These are phyloP conservation scores for Huso huso DNA, from an alignment of 2,797 vertebrate genomes.

Conservation along the genomic window DNA sequence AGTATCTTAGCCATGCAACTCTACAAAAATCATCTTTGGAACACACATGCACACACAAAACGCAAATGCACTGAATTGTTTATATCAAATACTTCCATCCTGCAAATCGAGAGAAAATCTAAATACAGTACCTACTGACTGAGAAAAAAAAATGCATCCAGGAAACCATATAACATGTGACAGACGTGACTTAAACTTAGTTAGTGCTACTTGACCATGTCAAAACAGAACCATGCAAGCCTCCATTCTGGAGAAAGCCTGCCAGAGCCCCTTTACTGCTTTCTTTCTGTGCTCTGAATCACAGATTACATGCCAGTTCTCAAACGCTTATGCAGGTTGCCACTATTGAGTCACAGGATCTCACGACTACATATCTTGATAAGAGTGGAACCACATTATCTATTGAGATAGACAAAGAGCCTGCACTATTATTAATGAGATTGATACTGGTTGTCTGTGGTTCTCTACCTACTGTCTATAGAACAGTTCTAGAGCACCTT, in stretches of 20 bases:
- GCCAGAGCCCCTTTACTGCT: not conserved
- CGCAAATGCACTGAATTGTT: not conserved
- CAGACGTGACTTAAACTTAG: slow-evolving; percentile 7
- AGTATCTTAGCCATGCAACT: not conserved
- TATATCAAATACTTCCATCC: not conserved
- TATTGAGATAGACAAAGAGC: no score
- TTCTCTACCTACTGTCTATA: no score
- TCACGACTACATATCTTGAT: no score
- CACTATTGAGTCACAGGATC: no score
- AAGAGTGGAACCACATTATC: no score
- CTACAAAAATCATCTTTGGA: not conserved
- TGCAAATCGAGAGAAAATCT: slow-evolving; percentile 4
- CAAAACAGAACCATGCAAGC: not conserved
- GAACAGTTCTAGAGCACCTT: no score
- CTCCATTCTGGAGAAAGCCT: not conserved
- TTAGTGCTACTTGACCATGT: not conserved
- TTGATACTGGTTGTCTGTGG: no score
- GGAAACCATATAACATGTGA: slow-evolving; percentile 18
- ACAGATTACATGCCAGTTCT: no score
- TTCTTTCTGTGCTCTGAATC: not conserved
- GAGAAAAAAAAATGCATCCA: slow-evolving; percentile 8
- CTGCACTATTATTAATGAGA: no score
- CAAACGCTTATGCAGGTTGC: no score
- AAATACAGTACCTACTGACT: not conserved
- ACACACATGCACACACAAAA: not conserved